Evolutionary conservation across 2,888 invertebrate species (phyloP), one percentile per base, ranked within the genome.

Genomic region (Ormyrus rosae): DNA sequence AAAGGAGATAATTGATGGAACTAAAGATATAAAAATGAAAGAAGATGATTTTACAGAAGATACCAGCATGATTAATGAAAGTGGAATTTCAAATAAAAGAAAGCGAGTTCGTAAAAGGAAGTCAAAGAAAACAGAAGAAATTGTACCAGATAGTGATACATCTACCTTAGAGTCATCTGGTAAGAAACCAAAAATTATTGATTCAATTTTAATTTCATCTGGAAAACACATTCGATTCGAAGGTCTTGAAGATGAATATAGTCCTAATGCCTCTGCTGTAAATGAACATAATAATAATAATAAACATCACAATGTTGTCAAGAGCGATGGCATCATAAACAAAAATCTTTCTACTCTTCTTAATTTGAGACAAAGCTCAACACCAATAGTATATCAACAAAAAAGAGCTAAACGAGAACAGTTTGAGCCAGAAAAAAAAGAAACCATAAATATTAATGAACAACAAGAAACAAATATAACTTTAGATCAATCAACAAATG

Each of bases 221-320:
- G 84, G 84, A n/a, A 88, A 88, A 74, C 89, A 89, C 71, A 89
- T 89, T 74, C 81, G 88, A 34, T 89, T 89, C 67, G 82, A 86
- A 77, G 78, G 69, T 64, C 50, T 71, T n/a, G 81, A 86, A 9
- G 67, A 81, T 4, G 82, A 85, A 11, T 82, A 84, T 11, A 69
- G 46, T 51, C 77, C 75, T 6, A 74, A 68, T 56, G 61, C 2
- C n/a, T 67, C 56, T 53, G 45, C 5, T n/a, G 6, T 8, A 2
- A 80, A 76, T 11, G 50, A 77, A 48, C 11, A 75, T 72, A 50
- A 55, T n/a, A 51, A 56, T 9, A 19, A 45, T 60, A 45, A 73
- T 19, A 19, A 19, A 19, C 19, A 19, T 19, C 53, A 0, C 34
- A 10, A 19, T 82, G 81, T 67, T 67, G 67, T 34, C 56, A 69